These are phyloP conservation scores for Clarias macrocephalus DNA, from an alignment of 2,113 vertebrate species.

Conservation along the genomic window DNA sequence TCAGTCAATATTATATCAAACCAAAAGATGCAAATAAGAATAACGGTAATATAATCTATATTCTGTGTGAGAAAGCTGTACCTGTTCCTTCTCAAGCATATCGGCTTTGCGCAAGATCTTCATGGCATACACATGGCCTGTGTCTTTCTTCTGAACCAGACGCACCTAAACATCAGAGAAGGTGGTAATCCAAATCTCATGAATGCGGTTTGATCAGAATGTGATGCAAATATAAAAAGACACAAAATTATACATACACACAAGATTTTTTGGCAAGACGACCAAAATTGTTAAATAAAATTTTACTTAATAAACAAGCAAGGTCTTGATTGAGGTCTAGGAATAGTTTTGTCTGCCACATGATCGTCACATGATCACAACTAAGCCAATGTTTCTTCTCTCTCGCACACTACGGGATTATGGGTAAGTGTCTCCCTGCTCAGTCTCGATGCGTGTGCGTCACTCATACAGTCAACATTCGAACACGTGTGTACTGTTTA, in stretches of 20 bases:
- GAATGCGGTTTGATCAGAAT: not conserved
- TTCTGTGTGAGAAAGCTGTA: slow-evolving; percentile 50
- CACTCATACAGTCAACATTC: too few relatives aligned
- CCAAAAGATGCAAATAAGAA: not conserved
- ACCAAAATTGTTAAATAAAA: too few relatives aligned
- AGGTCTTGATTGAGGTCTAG: too few relatives aligned
- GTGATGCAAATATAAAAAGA: not conserved
- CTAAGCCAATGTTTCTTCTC: too few relatives aligned
- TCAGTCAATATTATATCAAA: not conserved
- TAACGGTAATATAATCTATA: not conserved
- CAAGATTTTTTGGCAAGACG: too few relatives aligned
- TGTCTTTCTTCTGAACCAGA: slow-evolving; percentile 98
- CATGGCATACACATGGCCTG: slow-evolving; percentile 97
- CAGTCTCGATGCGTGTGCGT: too few relatives aligned
- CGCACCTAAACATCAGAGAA: slow-evolving; percentile 77
- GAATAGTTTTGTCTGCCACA: too few relatives aligned
- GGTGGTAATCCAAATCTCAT: not conserved
- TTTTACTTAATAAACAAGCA: too few relatives aligned
- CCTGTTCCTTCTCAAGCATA: slow-evolving; percentile 99
- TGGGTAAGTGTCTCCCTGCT: too few relatives aligned
- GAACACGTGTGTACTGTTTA: too few relatives aligned
- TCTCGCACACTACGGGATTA: too few relatives aligned
- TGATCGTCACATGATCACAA: too few relatives aligned
- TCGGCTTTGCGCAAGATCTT: slow-evolving; percentile 97
- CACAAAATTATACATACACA: not conserved